phyloP scores from a whole-genome alignment of 2,888 invertebrate genomes.

The Sussaba pulchella region DNA sequence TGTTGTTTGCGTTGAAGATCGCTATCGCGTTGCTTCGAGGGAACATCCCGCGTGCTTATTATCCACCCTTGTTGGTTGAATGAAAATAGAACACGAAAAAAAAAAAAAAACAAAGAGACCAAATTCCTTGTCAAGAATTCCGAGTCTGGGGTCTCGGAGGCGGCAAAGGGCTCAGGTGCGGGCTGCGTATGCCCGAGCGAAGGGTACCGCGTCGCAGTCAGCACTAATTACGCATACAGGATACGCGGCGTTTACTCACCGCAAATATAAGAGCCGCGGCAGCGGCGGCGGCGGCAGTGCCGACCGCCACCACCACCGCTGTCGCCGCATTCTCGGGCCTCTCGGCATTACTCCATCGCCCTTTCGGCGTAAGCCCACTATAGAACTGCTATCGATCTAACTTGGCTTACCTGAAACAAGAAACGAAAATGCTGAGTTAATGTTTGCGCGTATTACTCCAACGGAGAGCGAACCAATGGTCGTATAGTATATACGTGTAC shows the following conservation, averaged over 20 bases:
- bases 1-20: constrained; percentile 66
- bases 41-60: constrained; percentile 64
- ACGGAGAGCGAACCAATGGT: constrained; percentile 62
- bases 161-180: constrained; percentile 27
- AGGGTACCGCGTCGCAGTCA: constrained; percentile 70
- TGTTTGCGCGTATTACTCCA: constrained; percentile 56
- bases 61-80: constrained; percentile 38
- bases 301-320: too few species aligned
- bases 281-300: too few species aligned
- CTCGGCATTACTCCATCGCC: constrained; percentile 14
- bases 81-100: background rate
- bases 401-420: constrained; percentile 81
- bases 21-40: constrained; percentile 54
- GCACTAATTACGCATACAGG: constrained; percentile 80
- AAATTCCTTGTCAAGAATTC: constrained; percentile 61
- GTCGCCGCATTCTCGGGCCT: constrained; percentile 39
- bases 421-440: constrained; percentile 72
- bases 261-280: constrained; percentile 73
- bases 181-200: constrained; percentile 43
- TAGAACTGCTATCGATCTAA: constrained; percentile 61
- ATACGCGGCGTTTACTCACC: constrained; percentile 81
- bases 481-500: constrained; percentile 12
- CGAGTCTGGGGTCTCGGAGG: constrained; percentile 13
- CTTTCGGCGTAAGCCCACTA: background rate
- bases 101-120: constrained; percentile 49